phyloP scores from a whole-genome alignment of 2,888 invertebrate species.

The Pinctada fucata region DNA sequence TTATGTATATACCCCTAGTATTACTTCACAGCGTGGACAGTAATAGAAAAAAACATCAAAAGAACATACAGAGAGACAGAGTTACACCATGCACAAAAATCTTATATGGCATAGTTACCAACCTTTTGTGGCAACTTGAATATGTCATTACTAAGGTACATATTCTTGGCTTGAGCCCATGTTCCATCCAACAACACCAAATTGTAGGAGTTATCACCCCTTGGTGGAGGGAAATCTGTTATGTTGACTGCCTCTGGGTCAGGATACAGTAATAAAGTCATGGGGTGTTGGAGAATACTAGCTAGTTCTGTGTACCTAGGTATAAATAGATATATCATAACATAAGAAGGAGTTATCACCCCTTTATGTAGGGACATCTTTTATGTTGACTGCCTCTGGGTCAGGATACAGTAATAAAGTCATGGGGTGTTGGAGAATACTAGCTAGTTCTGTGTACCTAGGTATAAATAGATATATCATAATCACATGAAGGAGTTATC shows the following conservation, averaged over 20 bases:
- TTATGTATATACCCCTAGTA: too few species aligned
- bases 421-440: slow-evolving; percentile 83
- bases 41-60: too few species aligned
- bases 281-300: slow-evolving; percentile 82
- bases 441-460: slow-evolving; percentile 78
- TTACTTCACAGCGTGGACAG: too few species aligned
- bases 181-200: slow-evolving; percentile 94
- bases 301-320: slow-evolving; percentile 78
- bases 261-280: slow-evolving; percentile 82
- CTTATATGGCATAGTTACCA: too few species aligned
- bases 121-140: slow-evolving; percentile 86
- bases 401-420: slow-evolving; percentile 81
- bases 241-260: slow-evolving; percentile 83
- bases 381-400: slow-evolving; percentile 83
- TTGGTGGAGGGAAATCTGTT: slow-evolving; percentile 78
- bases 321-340: neutral
- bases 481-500: neutral
- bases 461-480: neutral
- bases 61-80: too few species aligned
- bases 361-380: slow-evolving; percentile 77
- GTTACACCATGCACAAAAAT: too few species aligned
- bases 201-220: slow-evolving; percentile 80
- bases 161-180: slow-evolving; percentile 96
- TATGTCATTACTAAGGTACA: slow-evolving; percentile 88
- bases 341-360: slow-evolving; percentile 24